These are phyloP conservation scores for Nyctibius grandis DNA, from an alignment of 2,797 vertebrate genomes.

Conservation along the genomic window DNA sequence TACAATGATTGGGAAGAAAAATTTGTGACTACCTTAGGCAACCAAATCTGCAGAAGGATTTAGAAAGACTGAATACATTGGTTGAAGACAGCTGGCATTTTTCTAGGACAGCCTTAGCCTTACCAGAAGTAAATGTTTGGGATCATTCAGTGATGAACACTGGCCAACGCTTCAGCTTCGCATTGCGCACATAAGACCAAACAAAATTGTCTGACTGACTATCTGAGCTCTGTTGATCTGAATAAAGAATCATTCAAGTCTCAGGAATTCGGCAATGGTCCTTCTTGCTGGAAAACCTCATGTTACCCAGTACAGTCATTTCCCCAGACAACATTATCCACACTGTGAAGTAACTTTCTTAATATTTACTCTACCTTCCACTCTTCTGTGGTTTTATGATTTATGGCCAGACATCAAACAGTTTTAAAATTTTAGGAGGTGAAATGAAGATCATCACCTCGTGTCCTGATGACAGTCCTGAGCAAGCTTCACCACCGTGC, in stretches of 20 bases:
- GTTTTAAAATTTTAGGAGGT: not conserved
- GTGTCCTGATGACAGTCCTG: conserved; percentile 72
- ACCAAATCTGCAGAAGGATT: not conserved
- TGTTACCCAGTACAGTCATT: not conserved
- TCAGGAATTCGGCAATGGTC: not conserved
- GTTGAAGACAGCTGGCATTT: not conserved
- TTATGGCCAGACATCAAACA: not conserved
- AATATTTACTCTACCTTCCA: not conserved
- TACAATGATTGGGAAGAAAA: not conserved
- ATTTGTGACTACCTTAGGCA: not conserved
- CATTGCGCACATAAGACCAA: not conserved
- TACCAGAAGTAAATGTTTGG: not conserved
- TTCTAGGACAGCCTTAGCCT: not conserved
- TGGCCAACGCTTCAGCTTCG: not conserved
- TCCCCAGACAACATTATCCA: not conserved
- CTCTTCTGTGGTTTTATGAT: not conserved
- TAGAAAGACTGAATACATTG: not conserved
- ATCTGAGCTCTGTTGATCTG: not conserved
- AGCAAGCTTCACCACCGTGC: conserved; percentile 49
- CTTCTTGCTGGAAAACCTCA: not conserved
- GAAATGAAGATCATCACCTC: conserved; percentile 53
- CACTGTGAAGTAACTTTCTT: not conserved
- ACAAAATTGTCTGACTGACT: not conserved
- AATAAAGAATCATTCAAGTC: not conserved
- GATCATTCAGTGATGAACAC: not conserved